Base-by-base conservation (phyloP, 2,888 invertebrate genomes). In the Nomada lathburiana region DNA sequence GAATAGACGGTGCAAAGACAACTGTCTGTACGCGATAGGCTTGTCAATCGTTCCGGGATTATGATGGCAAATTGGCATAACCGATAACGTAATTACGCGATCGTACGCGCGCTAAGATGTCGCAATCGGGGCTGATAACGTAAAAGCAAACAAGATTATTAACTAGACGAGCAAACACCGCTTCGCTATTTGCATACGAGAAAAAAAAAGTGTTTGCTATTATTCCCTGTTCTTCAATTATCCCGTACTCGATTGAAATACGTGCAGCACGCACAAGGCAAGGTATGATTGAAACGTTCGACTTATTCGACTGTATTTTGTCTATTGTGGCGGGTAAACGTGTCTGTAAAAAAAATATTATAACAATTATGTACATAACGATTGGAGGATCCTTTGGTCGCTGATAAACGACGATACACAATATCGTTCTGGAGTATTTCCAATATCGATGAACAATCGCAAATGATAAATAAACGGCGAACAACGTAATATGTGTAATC, bases 331-430 rank as follows among this genome's bases (percentile, higher is more conserved):
- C 20, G 20, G 13, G n/a, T 72, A 69, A 69, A 69, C 50, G 26
- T 23, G 29, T 44, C 36, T 77, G n/a, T 26, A 55, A 65, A 77
- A 70, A 78, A 79, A 69, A 2, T 36, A 67, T 67, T 44, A 42
- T 78, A 70, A 79, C 69, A 70, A 77, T 69, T 79, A 73, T 77
- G 20, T 77, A 77, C 74, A 77, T 23, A 59, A 59, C 53, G 23
- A 44, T 44, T 13, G 42, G 23, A 23, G 68, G 13, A 69, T 55
- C 13, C 9, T 29, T 52, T 18, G 42, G 10, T 69, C 44, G 42
- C 26, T 16, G n/a, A 44, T 16, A 18, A 52, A 20, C 50, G 52
- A 20, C 23, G 50, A 65, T n/a, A 16, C 26, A 18, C 26, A 44
- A 50, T 5, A 29, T 60, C 26, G 9, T 29, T 57, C 26, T 47